Base-by-base conservation (phyloP, 2,797 vertebrate genomes). In the Smutsia gigantea region DNA sequence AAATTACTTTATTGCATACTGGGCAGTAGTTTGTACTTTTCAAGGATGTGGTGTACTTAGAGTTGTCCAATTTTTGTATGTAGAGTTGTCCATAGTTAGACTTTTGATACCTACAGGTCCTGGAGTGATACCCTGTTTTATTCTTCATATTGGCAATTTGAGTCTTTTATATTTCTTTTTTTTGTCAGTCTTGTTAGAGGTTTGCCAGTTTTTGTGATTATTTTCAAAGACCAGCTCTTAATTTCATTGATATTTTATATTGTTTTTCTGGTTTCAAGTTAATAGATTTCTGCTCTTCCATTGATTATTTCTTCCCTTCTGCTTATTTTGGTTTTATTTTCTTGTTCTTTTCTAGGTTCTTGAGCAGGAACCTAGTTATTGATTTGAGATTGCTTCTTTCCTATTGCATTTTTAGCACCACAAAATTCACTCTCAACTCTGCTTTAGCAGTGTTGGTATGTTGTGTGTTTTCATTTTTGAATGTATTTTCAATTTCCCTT, bases 151-250 rank as follows among this genome's bases (percentile, higher is more conserved):
- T 3, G 21, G 66, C 78, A 42, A 25, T 14, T 13, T 19, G 13
- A 11, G 10, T 79, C 34, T 59, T 78, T 13, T 42, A 4, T 57
- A 9, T 51, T 46, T 79, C 55, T 64, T 42, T 19, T 46, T 10
- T 53, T 31, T 23, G 12, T 74, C 46, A 15, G 25, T 39, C 23
- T 64, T 63, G 34, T 39, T 27, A 14, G 61, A 15, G 19, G 19
- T 31, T 87, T 87, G 18, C 90, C 87, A 74, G 23, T 90, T 88
- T 51, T 53, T 75, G 19, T 13, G 42, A 57, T 23, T 46, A 21
- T 66, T 79, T 89, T 37, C 72, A 84, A 71, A 93, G 86, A n/a
- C 8, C 5, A n/a, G 10, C 10, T 51, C n/a, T 90, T 85, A 57
- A 46, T 29, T 49, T n/a, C 81, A 15, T 18, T 61, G 89, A 59